phyloP scores from a whole-genome alignment of 2,888 invertebrate species.

The Polydrusus pterygomalis region DNA sequence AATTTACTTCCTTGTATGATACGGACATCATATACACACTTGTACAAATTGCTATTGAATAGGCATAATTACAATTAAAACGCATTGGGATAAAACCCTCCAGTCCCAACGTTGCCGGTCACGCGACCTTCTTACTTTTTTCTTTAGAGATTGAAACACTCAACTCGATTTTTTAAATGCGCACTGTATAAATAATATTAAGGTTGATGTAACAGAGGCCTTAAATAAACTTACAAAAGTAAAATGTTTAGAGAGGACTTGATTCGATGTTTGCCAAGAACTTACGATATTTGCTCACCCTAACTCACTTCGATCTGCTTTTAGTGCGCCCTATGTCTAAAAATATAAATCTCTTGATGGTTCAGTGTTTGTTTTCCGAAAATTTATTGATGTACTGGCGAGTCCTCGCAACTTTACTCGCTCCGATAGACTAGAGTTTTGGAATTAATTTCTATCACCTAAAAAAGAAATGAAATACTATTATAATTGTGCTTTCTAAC shows the following conservation, averaged over 20 bases:
- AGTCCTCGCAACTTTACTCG: no score
- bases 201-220: slow-evolving; percentile 32
- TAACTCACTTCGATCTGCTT: slow-evolving; percentile 16
- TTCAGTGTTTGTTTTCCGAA: not conserved
- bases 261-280: slow-evolving; percentile 39
- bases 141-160: not conserved
- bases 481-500: no score
- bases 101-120: no score
- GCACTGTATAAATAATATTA: slow-evolving; percentile 20
- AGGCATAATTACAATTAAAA: no score
- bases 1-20: no score
- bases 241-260: slow-evolving; percentile 41
- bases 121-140: not conserved
- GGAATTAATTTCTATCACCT: no score
- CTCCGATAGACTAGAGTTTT: no score
- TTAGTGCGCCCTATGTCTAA: not conserved
- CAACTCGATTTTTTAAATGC: slow-evolving; percentile 8
- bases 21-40: no score
- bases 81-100: no score
- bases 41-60: no score
- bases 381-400: not conserved
- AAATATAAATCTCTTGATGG: slow-evolving; percentile 19
- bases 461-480: no score
- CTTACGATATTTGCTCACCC: slow-evolving; percentile 15
- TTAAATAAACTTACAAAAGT: slow-evolving; percentile 41